Conservation (phyloP, 2,888 invertebrate genomes). For the Drosophila rellima region DNA sequence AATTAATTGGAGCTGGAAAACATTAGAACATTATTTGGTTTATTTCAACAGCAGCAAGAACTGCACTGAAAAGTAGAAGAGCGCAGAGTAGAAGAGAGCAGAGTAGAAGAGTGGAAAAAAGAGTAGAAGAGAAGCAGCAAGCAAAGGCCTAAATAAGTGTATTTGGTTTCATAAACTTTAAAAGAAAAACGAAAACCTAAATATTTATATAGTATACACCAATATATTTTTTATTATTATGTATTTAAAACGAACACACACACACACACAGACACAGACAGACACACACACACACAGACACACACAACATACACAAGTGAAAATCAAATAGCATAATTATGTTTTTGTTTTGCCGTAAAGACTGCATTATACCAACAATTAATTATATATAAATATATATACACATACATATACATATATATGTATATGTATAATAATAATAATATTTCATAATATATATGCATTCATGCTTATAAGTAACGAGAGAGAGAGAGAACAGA, state of each 20-base stretch:
- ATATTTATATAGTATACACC: constrained; percentile 64
- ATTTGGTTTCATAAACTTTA: constrained; percentile 77
- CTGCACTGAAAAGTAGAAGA: constrained; percentile 8
- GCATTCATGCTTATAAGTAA: constrained; percentile 11
- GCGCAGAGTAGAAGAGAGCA: not conserved
- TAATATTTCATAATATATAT: constrained; percentile 5
- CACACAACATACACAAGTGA: constrained; percentile 31
- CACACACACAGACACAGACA: constrained; percentile 16
- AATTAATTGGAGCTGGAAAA: constrained; percentile 9
- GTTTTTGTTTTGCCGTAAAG: constrained; percentile 85
- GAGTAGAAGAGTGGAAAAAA: not conserved
- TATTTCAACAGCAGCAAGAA: constrained; percentile 16
- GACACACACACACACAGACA: constrained; percentile 9
- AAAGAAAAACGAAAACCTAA: constrained; percentile 57
- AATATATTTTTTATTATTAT: constrained; percentile 73
- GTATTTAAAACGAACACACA: constrained; percentile 52
- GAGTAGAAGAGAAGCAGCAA: constrained; percentile 14
- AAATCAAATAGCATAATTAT: constrained; percentile 76
- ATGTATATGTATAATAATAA: constrained; percentile 31
- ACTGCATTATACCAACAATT: constrained; percentile 85
- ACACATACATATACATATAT: constrained; percentile 41
- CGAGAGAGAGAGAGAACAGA: constrained; percentile 34
- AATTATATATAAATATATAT: constrained; percentile 60
- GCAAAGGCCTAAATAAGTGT: constrained; percentile 65
- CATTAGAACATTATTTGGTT: constrained; percentile 1